These are phyloP conservation scores for Dendroctonus ponderosae DNA, from an alignment of 1,140 invertebrate genomes.

Conservation along the genomic window DNA sequence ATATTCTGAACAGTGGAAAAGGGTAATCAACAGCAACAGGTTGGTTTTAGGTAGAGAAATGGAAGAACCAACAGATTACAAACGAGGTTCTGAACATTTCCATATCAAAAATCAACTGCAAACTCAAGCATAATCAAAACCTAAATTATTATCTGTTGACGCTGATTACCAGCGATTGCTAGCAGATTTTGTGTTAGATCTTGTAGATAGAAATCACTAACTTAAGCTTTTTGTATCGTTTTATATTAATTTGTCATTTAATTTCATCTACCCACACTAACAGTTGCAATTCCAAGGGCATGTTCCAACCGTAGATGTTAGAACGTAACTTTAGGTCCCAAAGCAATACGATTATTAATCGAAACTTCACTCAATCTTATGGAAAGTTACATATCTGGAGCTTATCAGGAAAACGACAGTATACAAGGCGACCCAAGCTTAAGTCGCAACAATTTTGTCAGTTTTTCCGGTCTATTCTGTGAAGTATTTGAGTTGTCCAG, in stretches of 20 bases:
- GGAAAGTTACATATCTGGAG: no score
- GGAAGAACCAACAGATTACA: background rate
- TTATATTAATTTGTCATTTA: background rate
- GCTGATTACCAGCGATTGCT: conserved; percentile 13
- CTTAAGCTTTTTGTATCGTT: conserved; percentile 27
- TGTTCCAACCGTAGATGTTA: no score
- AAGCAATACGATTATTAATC: no score
- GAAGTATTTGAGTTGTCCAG: no score
- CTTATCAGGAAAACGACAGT: no score
- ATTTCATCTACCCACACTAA: no score
- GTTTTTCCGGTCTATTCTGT: no score
- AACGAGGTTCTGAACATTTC: background rate
- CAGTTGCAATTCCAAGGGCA: no score
- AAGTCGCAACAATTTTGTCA: no score
- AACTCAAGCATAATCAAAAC: conserved; percentile 17
- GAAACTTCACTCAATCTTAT: no score
- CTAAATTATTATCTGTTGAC: conserved; percentile 4
- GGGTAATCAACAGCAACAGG: conserved; percentile 12
- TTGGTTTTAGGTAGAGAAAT: conserved; percentile 1
- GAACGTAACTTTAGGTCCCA: no score
- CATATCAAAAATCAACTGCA: background rate
- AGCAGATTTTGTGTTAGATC: conserved; percentile 27
- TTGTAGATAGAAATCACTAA: conserved; percentile 30
- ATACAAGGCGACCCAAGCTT: no score
- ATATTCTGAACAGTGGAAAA: conserved; percentile 3